Evolutionary conservation across 92 coral and sea anemone genomes (phyloP), one percentile per base, ranked within the genome.

Genomic region (Actinernus sp.): DNA sequence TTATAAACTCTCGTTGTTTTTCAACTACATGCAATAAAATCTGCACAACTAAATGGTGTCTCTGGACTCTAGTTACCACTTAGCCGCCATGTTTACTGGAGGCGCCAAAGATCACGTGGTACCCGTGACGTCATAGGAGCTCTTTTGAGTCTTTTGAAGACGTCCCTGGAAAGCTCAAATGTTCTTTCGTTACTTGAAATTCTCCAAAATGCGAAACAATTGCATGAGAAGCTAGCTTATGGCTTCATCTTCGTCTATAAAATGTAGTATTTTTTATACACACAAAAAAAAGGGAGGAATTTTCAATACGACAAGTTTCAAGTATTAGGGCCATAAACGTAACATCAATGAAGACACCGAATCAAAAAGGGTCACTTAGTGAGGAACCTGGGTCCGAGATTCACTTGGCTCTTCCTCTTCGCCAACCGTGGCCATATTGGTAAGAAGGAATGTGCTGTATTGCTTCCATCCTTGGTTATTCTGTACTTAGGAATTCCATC

Each of bases 361-460:
- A 20, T 7, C 6, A 28, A 41, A 48, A 33, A 51, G 3, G 81
- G 31, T 2, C 59, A 49, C 74, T 23, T 21, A 17, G 54, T 30
- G 63, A 63, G 74, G 18, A 14, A 28, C 31, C 63, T 65, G 83
- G 63, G 14, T 14, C 52, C 48, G 71, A 71, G 68, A 13, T 29
- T 31, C 11, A 4, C 24, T 19, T 31, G 16, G 11, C 70, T 65
- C 66, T 27, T 76, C 49, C 97, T 85, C 89, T 85, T 90, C 80
- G 78, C 74, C 86, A 62, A 68, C 80, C 86, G 97, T 80, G 97
- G 97, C 97, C 97, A 90, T 90, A 90, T 85, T 90, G 97, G 97
- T 90, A 78, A 85, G 97, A 32, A 76, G 12, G 26, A 9, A 31
- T 5, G 44, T 12, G 28, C 0, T 1, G 38, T 23, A 5, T 21